Base-by-base conservation (phyloP, 2,888 invertebrate species). In the Zele albiditarsus region DNA sequence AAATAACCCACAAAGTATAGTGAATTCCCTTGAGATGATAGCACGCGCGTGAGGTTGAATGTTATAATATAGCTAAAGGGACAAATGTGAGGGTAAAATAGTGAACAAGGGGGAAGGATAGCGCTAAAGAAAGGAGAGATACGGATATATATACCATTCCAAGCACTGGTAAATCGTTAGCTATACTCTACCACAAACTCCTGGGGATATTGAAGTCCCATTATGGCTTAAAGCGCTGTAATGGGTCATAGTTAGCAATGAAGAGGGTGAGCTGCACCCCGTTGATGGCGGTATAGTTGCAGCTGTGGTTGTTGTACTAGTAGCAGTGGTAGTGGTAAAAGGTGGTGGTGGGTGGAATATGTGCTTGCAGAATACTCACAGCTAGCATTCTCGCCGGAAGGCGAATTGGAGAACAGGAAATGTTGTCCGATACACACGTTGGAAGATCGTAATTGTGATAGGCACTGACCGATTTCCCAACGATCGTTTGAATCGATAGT, bases 191-290 rank as follows among this genome's bases (percentile, higher is more conserved):
- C 75, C 77, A 66, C 77, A 78, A 83, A 79, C 81, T 85, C 74
- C 66, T 73, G 71, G 73, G 75, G 80, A 83, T 81, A 83, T 83
- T 79, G 81, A 77, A 82, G 83, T 81, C 77, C 80, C 81, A 82
- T 84, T 83, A 82, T 74, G 62, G 74, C 70, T 71, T 49, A 74
- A 74, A 74, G 76, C 72, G 65, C 77, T 78, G 73, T 79, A 79
- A 80, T 80, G 79, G 80, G 74, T 78, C 77, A 77, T 79, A 79
- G 79, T 78, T 82, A 74, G 66, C 75, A 69, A 69, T 69, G 63
- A 57, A 58, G 72, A 60, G 33, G 69, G 57, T 63, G 46, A 69
- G 62, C 70, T 63, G 60, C 74, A 70, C 71, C 58, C n/a, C 65
- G n/a, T 20, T 53, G 53, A 20, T 27, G 27, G 27, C n/a, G 27